Evolutionary conservation across 2,888 invertebrate genomes (phyloP).

Genomic region (Polyommatus iphigenia): DNA sequence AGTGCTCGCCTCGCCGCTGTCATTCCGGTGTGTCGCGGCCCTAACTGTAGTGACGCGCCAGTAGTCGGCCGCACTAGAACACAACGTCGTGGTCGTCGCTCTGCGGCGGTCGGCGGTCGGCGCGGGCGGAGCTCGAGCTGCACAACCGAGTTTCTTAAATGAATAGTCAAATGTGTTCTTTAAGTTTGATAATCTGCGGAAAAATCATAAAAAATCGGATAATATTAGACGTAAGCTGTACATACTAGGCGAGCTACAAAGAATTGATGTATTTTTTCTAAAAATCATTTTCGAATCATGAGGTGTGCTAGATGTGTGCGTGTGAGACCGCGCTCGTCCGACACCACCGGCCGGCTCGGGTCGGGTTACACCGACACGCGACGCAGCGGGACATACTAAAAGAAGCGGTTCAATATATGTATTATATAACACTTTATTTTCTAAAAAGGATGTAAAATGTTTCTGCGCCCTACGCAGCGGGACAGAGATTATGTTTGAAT

Average conservation of each 20-base stretch:
- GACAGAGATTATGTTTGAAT: neutral
- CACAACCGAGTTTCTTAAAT: slow-evolving; percentile 30
- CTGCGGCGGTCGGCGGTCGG: neutral
- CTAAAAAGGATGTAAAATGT: neutral
- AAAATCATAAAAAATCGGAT: slow-evolving; percentile 26
- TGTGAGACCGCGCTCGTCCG: neutral
- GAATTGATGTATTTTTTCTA: slow-evolving; percentile 55
- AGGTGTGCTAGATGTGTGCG: slow-evolving; percentile 50
- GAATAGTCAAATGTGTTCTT: slow-evolving; percentile 60
- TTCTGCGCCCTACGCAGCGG: neutral
- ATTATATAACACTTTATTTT: neutral
- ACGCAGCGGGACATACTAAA: neutral
- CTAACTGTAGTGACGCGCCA: neutral
- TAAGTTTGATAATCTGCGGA: slow-evolving; percentile 38
- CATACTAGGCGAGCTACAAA: slow-evolving; percentile 48
- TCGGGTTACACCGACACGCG: neutral
- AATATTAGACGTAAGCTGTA: slow-evolving; percentile 51
- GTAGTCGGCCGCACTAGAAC: neutral
- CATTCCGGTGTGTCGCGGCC: too few species aligned
- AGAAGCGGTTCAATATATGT: neutral
- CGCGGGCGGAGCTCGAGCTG: neutral
- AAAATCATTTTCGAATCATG: slow-evolving; percentile 49
- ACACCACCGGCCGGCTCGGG: neutral
- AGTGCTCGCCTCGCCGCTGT: too few species aligned
- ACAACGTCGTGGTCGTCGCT: too few species aligned